Base-by-base conservation (phyloP, 2,888 invertebrate species). In the Phytoseiulus persimilis region DNA sequence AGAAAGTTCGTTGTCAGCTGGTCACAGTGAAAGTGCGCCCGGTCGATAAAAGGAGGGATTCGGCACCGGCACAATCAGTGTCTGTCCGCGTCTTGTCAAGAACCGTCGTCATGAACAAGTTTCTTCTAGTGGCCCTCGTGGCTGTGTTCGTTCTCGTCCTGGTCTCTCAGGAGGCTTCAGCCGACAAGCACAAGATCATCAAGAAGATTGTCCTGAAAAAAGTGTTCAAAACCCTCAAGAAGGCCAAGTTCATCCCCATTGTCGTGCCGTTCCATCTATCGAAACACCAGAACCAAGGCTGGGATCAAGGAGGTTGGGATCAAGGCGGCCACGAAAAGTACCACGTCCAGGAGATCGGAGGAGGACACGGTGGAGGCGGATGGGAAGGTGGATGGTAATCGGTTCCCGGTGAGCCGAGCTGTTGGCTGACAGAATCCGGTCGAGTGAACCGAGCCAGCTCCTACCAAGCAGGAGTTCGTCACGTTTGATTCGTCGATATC, bases 201-300 rank as follows among this genome's bases (percentile, higher is more conserved):
- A 87, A 87, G 33, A 87, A 87, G 87, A 87, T 87, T 31, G 87
- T 87, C 32, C 87, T 87, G 32, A 87, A 87, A 45, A 87, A 87
- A 45, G 33, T 87, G 87, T 87, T 87, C 33, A 87, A 87, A 32
- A 87, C 87, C 45, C 87, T 87, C 87, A 87, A 87, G 87, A 87
- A 87, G 45, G 87, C 87, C 32, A 87, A 87, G 39, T 87, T 87
- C 87, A 87, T 87, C 28, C 87, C 87, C 11, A 87, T 87, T 87
- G 87, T 87, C n/a, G 87, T 87, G 87, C 87, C 87, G 33, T 87
- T 87, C 87, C 87, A 87, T 87, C 87, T 87, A 32, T 87, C 87
- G 32, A 87, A 87, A 45, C 32, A 33, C 9, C 87, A 87, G 87
- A 31, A 87, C 32, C 32, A 87, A n/a, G 33, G 33, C n/a, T 31